These are phyloP conservation scores for Alviniconcha strummeri DNA, from an alignment of 2,888 invertebrate genomes.

Conservation along the genomic window DNA sequence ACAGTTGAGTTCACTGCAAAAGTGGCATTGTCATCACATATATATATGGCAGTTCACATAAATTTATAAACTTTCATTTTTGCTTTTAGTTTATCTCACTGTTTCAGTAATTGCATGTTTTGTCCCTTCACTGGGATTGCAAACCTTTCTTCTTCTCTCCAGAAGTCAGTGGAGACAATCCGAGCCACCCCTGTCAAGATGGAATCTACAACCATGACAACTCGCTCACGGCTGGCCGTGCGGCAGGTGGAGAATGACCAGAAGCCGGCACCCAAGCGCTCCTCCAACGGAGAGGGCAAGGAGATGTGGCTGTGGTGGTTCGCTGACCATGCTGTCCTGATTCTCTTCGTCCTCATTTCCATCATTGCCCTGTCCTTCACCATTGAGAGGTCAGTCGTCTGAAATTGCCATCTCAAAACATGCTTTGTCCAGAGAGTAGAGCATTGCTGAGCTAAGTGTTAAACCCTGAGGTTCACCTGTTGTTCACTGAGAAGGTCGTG, in stretches of 20 bases:
- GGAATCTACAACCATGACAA: neutral
- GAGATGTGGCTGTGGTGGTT: conserved; percentile 38
- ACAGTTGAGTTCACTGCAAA: too few relatives aligned
- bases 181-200: neutral
- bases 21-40: too few relatives aligned
- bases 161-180: conserved; percentile 15
- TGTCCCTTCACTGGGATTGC: too few relatives aligned
- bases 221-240: conserved; percentile 21
- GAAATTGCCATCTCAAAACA: neutral
- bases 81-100: too few relatives aligned
- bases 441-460: too few relatives aligned
- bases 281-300: neutral
- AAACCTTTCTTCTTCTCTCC: neutral
- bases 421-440: neutral
- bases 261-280: neutral
- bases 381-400: conserved; percentile 33
- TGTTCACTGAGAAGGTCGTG: too few relatives aligned
- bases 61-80: too few relatives aligned
- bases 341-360: conserved; percentile 37
- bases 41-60: too few relatives aligned
- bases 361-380: conserved; percentile 39
- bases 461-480: too few relatives aligned
- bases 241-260: conserved; percentile 29
- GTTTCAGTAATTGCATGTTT: too few relatives aligned
- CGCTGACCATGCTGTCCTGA: conserved; percentile 42